Base-by-base conservation (phyloP, 2,888 invertebrate genomes). In the Trichogramma dendrolimi region DNA sequence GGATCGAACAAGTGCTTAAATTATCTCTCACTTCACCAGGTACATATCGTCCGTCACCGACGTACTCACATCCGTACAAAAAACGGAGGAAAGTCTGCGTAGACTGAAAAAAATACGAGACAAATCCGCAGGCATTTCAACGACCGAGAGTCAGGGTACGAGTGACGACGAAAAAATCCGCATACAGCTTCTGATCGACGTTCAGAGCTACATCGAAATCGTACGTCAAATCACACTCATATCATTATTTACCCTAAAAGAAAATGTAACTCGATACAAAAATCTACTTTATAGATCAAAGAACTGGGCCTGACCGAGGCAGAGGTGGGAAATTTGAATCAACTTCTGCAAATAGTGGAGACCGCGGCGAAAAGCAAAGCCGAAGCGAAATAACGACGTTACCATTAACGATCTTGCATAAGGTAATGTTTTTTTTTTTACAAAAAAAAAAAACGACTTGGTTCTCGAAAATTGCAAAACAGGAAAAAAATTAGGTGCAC, bases 111-210 rank as follows among this genome's bases (percentile, higher is more conserved):
- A 80, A 89, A 90, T 79, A 88, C 84, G 92, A 66, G 90, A 90
- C 63, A 84, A 83, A 73, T 78, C 82, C 7, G 73, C 72, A 8
- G 77, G 74, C 58, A 70, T 72, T 58, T 80, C 79, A 65, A 74
- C 79, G 60, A 81, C 76, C 61, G 87, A 85, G 65, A 81, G 76
- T 67, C 83, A 83, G 52, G 86, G 86, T n/a, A 81, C 87, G 67
- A 87, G 87, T 40, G 97, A 97, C 75, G 96, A 96, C 75, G 94
- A 94, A 75, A 98, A 97, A 81, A 97, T 97, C 74, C 84, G 96
- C 51, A 83, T 91, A 62, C 97, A 97, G 77, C 83, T 97, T 43
- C 87, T 89, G 69, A 86, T 94, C 27, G 97, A 97, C 80, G 91
- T 95, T 1, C 83, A 85, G 50, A 84, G 86, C 67, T 96, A 91